Base-by-base conservation (phyloP, 2,797 vertebrate genomes). In the Gallinago solitaria region DNA sequence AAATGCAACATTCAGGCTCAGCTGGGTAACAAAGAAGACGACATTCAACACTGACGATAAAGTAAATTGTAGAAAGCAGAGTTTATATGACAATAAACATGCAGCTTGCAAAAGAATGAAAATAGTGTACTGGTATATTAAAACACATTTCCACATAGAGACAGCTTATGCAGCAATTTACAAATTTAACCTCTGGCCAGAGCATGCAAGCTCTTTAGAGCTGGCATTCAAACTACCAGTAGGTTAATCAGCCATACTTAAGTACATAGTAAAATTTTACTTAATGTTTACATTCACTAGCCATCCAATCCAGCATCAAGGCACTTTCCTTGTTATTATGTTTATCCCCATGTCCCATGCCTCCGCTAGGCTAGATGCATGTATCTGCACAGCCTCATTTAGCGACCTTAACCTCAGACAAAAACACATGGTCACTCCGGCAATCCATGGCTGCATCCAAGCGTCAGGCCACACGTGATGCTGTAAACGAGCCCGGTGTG, bases 81-180 rank as follows among this genome's bases (percentile, higher is more conserved):
- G 53, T 93, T 94, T 96, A 90, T 83, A 96, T 83, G 59, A 95
- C 87, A 95, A 75, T 93, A 84, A 82, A 89, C 95, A 96, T 96
- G 93, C 97, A 96, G 57, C 67, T 94, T 88, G 93, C 89, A 90
- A 93, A 89, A 94, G 64, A 92, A 95, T 57, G 28, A 94, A 90
- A 68, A 89, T 59, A 91, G 76, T 33, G 65, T 89, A 94, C 73
- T 80, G 51, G 13, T 89, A 91, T 80, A 91, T 83, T 94, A 91
- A 93, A 96, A 96, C 89, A 83, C 35, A 75, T 86, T 93, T 89
- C 57, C 76, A 86, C 92, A 89, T 7, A 92, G n/a, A 87, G 65
- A 91, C 82, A 93, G 89, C 73, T 92, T 91, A 95, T 43, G 59
- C 69, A 94, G 95, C 84, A 92, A 78, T 95, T 92, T 89, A 86